Evolutionary conservation across 2,113 vertebrate genomes (phyloP), one percentile per base, ranked within the genome.

Genomic region (Pimephales promelas): DNA sequence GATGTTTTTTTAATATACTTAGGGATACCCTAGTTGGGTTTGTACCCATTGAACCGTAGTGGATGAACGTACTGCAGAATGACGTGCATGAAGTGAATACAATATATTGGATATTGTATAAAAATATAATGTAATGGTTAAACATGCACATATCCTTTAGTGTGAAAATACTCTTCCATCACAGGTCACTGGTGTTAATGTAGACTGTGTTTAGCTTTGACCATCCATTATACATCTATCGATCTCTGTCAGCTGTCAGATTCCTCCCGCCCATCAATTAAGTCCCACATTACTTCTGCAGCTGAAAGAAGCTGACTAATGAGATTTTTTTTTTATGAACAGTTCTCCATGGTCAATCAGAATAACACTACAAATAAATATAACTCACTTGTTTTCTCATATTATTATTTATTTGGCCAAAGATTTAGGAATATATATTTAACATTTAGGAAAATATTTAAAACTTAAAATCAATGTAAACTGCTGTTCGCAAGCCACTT

Each of bases 151-250:
- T 3, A 73, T 49, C 7, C 2, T 49, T 28, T 26, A 34, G 8
- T 34, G 10, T 31, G 26, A 34, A 75, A 75, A 75, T 5, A 54
- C 9, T 31, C 0, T 0, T 75, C 2, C 52, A 31, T 36, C 20
- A 76, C 24, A 36, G 74, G 74, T 76, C 20, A n/a, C 20, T 57
- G 49, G 49, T 76, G 74, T 76, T 57, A 76, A 36, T 57, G 31
- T 36, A 31, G 74, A 2, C 31, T 34, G 52, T 76, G 28, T 54
- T 57, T 76, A 56, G 31, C 6, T 14, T 76, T 36, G 57, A n/a
- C 18, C 20, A 14, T 36, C 20, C 14, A 72, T 16, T 47, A 26
- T 9, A 14, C n/a, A 43, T 14, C n/a, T 3, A 47, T 47, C 14
- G 13, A n/a, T 75, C 24, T 54, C 26, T 54, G 47, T n/a, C n/a